These are phyloP conservation scores for Prionailurus bengalensis DNA, from an alignment of 2,113 vertebrate species.

Conservation along the genomic window DNA sequence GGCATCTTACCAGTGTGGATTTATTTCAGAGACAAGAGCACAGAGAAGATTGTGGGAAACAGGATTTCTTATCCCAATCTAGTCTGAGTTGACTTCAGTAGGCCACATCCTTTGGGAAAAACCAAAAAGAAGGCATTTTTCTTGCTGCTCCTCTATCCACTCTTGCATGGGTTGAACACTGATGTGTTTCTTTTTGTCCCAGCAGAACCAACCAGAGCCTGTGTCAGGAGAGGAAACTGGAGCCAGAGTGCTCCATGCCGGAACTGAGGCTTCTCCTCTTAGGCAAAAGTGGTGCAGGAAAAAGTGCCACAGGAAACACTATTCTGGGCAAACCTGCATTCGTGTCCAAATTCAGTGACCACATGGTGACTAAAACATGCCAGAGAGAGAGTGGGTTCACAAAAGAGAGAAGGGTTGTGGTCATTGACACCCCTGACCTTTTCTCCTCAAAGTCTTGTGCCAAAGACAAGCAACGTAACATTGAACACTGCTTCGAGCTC, in stretches of 20 bases:
- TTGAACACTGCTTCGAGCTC: background rate
- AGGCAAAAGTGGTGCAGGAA: slow-evolving; percentile 45
- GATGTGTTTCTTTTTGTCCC: background rate
- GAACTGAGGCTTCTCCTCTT: slow-evolving; percentile 65
- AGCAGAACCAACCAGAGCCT: rapidly evolving
- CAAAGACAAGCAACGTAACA: rapidly evolving
- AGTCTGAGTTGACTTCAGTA: background rate
- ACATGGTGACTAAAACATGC: background rate
- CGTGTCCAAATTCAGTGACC: background rate
- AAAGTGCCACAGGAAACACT: slow-evolving; percentile 74
- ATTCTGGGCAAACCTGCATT: slow-evolving; percentile 52
- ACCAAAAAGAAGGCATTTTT: background rate
- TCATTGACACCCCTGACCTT: slow-evolving; percentile 69
- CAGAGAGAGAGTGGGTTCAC: background rate
- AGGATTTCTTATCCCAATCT: background rate
- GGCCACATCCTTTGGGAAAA: background rate
- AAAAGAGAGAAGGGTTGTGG: background rate
- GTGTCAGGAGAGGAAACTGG: rapidly evolving
- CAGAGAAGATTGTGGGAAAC: background rate
- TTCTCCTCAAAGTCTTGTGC: background rate
- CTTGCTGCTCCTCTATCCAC: background rate
- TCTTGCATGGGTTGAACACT: background rate
- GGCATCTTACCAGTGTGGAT: background rate
- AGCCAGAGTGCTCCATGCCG: rapidly evolving
- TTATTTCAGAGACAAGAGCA: background rate